Percentiles rank a stretch among this genome's conserved stretches.
Evolutionary conservation across 1,140 invertebrate species (phyloP).

Genomic region (Hypsibius dujardini): DNA sequence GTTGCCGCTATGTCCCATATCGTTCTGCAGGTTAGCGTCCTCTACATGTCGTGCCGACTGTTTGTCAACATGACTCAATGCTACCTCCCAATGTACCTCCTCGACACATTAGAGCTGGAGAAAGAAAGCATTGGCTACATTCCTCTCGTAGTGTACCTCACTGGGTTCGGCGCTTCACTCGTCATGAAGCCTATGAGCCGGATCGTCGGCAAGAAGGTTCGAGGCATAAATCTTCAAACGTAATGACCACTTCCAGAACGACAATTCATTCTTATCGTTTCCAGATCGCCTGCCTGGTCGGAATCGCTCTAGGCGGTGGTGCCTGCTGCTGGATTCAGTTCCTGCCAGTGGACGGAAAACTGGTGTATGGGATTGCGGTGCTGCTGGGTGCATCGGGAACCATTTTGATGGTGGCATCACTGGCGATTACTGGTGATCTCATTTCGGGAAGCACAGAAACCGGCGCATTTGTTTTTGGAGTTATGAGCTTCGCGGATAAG

Average conservation of each 20-base stretch:
- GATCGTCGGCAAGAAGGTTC: constrained; percentile 47
- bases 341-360: constrained; percentile 39
- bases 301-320: constrained; percentile 43
- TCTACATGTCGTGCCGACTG: constrained; percentile 75
- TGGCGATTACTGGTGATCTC: constrained; percentile 70
- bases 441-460: constrained; percentile 65
- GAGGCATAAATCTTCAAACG: too few relatives aligned
- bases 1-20: too few relatives aligned
- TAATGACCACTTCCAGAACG: too few relatives aligned
- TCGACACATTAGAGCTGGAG: constrained; percentile 52
- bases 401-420: constrained; percentile 67
- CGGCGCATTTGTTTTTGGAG: constrained; percentile 84
- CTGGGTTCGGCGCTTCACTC: constrained; percentile 59
- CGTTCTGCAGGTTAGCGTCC: constrained; percentile 49
- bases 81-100: constrained; percentile 73
- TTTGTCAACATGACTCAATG: constrained; percentile 77
- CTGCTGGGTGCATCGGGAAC: constrained; percentile 63
- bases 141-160: constrained; percentile 65
- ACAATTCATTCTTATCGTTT: too few relatives aligned
- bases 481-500: constrained; percentile 89
- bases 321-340: constrained; percentile 53
- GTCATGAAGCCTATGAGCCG: constrained; percentile 48
- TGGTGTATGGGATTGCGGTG: constrained; percentile 47
- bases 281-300: constrained; percentile 49
- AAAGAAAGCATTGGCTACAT: constrained; percentile 59